phyloP scores from a whole-genome alignment of 2,797 vertebrate genomes.

The Onychomys leucogaster region DNA sequence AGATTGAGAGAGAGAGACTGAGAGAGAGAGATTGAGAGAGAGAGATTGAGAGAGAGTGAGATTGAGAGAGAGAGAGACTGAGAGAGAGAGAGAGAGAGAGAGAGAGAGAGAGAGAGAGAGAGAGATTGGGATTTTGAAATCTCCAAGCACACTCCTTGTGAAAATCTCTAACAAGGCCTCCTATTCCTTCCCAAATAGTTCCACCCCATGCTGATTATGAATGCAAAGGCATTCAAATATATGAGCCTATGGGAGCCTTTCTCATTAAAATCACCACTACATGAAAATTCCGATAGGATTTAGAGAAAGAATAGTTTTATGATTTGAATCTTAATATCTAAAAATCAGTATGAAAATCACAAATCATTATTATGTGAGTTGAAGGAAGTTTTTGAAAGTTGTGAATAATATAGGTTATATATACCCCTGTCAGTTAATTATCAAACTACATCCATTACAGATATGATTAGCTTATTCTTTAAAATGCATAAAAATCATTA shows the following conservation, averaged over 20 bases:
- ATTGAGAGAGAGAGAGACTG: neutral
- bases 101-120: neutral
- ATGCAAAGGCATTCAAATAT: neutral
- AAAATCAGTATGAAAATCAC: neutral
- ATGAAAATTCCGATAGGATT: neutral
- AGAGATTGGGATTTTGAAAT: neutral
- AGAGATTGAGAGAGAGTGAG: too few relatives aligned
- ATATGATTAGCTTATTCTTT: neutral
- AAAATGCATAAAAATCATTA: neutral
- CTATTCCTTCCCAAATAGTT: neutral
- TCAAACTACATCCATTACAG: neutral
- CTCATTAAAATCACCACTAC: neutral
- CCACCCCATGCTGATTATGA: neutral
- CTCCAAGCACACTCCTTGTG: neutral
- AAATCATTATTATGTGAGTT: neutral
- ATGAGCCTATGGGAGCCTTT: neutral
- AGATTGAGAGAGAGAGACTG: too few relatives aligned
- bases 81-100: neutral
- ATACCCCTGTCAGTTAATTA: neutral
- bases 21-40: neutral
- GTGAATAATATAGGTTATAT: neutral
- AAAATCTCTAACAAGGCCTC: neutral
- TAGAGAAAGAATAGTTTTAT: constrained; percentile 17
- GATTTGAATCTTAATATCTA: constrained; percentile 9
- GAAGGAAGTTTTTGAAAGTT: neutral